Percentiles rank a stretch among this genome's conserved stretches.
Conservation (phyloP, 1,140 invertebrate species). For the Cecropterus lyciades region DNA sequence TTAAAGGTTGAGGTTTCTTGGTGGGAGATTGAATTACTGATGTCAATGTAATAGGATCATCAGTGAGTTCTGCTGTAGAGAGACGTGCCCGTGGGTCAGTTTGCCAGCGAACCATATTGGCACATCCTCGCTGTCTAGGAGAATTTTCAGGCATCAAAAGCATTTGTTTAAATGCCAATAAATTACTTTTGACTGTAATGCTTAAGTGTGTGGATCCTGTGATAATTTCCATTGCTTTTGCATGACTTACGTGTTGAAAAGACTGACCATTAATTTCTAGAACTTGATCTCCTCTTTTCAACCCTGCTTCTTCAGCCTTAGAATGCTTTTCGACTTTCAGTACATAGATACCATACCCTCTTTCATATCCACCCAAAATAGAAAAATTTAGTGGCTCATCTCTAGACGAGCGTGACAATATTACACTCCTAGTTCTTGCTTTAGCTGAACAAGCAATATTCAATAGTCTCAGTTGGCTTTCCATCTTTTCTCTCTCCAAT, state of each 20-base stretch:
- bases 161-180: conserved; percentile 94
- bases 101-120: conserved; percentile 84
- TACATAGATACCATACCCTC: conserved; percentile 96
- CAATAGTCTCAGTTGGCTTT: conserved; percentile 91
- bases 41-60: conserved; percentile 92
- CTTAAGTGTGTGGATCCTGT: conserved; percentile 97
- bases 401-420: conserved; percentile 94
- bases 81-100: conserved; percentile 88
- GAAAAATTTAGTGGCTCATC: conserved; percentile 97
- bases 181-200: conserved; percentile 98
- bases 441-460: conserved; percentile 99
- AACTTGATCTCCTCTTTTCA: conserved; percentile 98
- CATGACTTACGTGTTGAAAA: conserved; percentile 96
- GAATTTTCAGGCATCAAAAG: conserved; percentile 94
- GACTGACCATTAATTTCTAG: conserved; percentile 98
- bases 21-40: conserved; percentile 95
- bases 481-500: conserved; percentile 94
- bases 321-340: conserved; percentile 96
- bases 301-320: conserved; percentile 97
- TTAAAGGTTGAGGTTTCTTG: conserved; percentile 90
- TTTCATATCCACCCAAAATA: conserved; percentile 96
- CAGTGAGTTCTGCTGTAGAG: conserved; percentile 86
- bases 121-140: conserved; percentile 87
- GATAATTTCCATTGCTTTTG: conserved; percentile 96
- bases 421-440: conserved; percentile 95